These are phyloP conservation scores for Boleophthalmus pectinirostris DNA, from an alignment of 2,113 vertebrate genomes.

Conservation along the genomic window DNA sequence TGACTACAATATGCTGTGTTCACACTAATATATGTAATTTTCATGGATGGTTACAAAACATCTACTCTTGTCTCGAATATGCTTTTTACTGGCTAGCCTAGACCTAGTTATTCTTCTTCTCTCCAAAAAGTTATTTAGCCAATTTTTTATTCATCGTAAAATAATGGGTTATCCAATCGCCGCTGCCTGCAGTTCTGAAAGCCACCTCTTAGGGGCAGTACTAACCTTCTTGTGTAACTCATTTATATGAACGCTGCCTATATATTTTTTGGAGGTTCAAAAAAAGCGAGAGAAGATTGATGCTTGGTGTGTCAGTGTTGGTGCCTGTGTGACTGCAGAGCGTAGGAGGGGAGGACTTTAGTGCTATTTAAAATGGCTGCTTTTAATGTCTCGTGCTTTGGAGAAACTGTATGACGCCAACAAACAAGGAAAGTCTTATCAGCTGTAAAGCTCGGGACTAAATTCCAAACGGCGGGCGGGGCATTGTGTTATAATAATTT, in stretches of 20 bases:
- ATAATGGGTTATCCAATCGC: neutral
- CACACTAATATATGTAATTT: neutral
- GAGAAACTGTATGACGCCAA: conserved; percentile 60
- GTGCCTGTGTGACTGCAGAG: conserved; percentile 78
- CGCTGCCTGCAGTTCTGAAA: conserved; percentile 3
- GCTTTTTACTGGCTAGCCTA: neutral
- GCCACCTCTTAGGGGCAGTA: conserved; percentile 67
- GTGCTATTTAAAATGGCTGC: conserved; percentile 78
- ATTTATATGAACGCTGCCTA: conserved; percentile 29
- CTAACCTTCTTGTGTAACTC: conserved; percentile 46
- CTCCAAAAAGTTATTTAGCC: neutral
- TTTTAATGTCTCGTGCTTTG: conserved; percentile 68
- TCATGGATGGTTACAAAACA: neutral
- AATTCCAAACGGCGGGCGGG: conserved; percentile 36
- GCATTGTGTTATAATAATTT: conserved; percentile 17
- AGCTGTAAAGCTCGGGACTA: conserved; percentile 59
- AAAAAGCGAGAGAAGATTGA: conserved; percentile 72
- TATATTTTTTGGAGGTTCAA: conserved; percentile 58
- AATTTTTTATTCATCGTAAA: neutral
- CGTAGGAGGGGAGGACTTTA: conserved; percentile 71
- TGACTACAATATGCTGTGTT: neutral
- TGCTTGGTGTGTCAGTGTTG: conserved; percentile 74
- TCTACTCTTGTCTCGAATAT: neutral
- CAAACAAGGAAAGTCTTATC: conserved; percentile 57
- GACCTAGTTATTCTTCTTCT: neutral